phyloP scores from a whole-genome alignment of 1,140 invertebrate genomes.

The Bradysia coprophila region DNA sequence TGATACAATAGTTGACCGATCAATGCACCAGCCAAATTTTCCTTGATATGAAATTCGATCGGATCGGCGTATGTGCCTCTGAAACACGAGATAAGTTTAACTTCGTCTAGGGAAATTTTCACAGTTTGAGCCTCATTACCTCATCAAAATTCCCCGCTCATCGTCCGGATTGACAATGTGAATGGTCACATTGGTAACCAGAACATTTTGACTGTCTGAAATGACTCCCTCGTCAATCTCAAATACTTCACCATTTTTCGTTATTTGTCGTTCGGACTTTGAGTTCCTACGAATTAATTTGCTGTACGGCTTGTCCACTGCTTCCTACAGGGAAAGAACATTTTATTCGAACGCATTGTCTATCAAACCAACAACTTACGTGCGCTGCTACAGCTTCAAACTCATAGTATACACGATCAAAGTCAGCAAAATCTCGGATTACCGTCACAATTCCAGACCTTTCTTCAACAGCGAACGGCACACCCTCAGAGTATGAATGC shows the following conservation, averaged over 20 bases:
- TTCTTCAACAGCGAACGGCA: constrained; percentile 79
- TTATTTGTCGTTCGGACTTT: constrained; percentile 1
- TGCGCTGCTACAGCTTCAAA: constrained; percentile 64
- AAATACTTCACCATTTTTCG: constrained; percentile 1
- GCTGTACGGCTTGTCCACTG: constrained; percentile 14
- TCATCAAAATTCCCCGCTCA: constrained; percentile 41
- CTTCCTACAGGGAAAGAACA: constrained; percentile 6
- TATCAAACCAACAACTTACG: constrained; percentile 13
- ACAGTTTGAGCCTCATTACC: constrained; percentile 31
- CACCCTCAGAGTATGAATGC: constrained; percentile 64
- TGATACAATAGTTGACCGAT: constrained; percentile 53
- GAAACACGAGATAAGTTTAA: constrained; percentile 15
- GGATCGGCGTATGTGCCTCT: constrained; percentile 42
- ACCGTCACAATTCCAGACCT: constrained; percentile 74
- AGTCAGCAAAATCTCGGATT: constrained; percentile 51
- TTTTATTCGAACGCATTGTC: neutral
- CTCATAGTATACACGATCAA: constrained; percentile 44
- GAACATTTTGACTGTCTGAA: constrained; percentile 32
- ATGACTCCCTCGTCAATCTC: constrained; percentile 6
- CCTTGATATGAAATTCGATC: constrained; percentile 53
- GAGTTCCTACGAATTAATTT: neutral
- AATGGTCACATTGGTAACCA: constrained; percentile 64
- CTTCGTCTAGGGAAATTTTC: constrained; percentile 4
- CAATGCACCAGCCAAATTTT: constrained; percentile 53
- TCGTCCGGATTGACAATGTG: constrained; percentile 62